phyloP scores from a whole-genome alignment of 2,888 invertebrate genomes.

The Synergus gifuensis region DNA sequence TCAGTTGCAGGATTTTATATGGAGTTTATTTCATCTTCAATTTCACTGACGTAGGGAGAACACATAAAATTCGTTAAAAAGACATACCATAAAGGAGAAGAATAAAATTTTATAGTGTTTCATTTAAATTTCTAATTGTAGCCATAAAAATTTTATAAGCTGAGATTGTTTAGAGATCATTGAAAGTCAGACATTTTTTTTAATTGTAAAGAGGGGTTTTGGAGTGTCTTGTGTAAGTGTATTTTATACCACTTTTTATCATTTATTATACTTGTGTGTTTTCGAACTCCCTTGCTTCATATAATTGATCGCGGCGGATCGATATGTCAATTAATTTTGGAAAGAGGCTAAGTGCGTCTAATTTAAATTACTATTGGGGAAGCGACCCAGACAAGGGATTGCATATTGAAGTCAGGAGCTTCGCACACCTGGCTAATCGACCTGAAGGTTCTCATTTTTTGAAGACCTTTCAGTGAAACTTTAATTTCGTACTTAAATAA shows the following conservation, averaged over 20 bases:
- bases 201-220: too few species aligned
- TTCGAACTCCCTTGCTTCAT: too few species aligned
- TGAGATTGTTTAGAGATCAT: too few species aligned
- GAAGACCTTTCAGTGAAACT: background rate
- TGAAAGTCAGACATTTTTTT: too few species aligned
- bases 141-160: background rate
- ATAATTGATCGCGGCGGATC: constrained; percentile 45
- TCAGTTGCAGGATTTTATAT: constrained; percentile 34
- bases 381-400: constrained; percentile 38
- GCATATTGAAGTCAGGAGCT: constrained; percentile 41
- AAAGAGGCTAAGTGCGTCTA: constrained; percentile 62
- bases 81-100: background rate
- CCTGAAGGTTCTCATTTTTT: constrained; percentile 22
- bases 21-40: background rate
- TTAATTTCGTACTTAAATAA: background rate
- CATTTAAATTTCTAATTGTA: background rate
- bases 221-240: too few species aligned
- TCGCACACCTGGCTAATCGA: constrained; percentile 53
- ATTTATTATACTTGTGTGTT: too few species aligned
- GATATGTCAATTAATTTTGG: constrained; percentile 71
- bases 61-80: background rate
- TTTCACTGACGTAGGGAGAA: background rate
- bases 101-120: background rate
- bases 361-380: constrained; percentile 61
- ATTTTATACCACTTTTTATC: too few species aligned